phyloP scores from a whole-genome alignment of 2,113 vertebrate genomes.

The Triplophysa dalaica region DNA sequence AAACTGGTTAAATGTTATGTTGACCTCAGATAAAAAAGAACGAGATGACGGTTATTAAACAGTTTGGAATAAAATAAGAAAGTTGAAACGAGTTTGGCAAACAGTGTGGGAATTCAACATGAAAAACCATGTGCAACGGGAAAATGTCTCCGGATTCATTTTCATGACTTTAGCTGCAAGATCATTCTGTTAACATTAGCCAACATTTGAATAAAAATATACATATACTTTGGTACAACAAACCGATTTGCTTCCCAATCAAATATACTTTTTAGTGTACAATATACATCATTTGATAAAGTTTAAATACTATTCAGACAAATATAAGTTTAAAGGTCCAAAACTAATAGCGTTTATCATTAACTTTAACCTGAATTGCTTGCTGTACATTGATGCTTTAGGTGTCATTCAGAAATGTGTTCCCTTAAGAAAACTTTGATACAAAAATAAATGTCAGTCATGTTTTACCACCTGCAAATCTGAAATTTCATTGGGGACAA shows the following conservation, averaged over 20 bases:
- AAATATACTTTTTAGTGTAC: conserved; percentile 60
- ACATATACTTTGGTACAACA: conserved; percentile 67
- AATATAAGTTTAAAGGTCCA: conserved; percentile 46
- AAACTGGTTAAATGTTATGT: neutral
- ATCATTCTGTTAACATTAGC: conserved; percentile 19
- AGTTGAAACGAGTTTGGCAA: neutral
- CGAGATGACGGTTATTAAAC: neutral
- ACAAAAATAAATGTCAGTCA: conserved; percentile 18
- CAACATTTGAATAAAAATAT: conserved; percentile 51
- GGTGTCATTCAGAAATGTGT: neutral
- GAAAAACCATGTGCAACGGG: neutral
- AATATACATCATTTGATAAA: conserved; percentile 63
- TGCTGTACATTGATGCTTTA: conserved; percentile 43
- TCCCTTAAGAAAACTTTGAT: conserved; percentile 33
- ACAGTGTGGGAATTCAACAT: neutral
- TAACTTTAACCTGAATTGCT: conserved; percentile 5
- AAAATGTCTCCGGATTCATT: conserved; percentile 5
- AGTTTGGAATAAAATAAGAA: neutral
- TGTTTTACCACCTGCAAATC: conserved; percentile 3
- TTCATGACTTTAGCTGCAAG: conserved; percentile 29
- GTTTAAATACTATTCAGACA: conserved; percentile 68
- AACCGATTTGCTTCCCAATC: conserved; percentile 44
- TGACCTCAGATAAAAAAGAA: neutral
- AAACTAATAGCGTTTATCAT: conserved; percentile 51
- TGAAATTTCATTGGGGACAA: neutral